Conservation (phyloP, 2,113 vertebrate genomes). For the Vidua chalybeata region DNA sequence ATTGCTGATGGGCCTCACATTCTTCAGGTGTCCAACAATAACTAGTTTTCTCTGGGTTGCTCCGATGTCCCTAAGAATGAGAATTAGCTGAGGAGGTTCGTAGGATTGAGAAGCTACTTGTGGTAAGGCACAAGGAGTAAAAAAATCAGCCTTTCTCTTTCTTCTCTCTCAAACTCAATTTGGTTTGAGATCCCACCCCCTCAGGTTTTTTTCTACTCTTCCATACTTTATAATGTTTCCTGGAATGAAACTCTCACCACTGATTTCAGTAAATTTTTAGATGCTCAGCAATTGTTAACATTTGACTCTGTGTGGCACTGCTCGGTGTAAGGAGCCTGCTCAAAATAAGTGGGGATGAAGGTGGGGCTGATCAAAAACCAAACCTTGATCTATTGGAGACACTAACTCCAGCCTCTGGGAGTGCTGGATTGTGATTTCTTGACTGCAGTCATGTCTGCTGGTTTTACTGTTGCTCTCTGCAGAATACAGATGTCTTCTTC, state of each 20-base stretch:
- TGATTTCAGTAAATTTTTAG: neutral
- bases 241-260: neutral
- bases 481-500: neutral
- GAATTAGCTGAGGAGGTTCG: neutral
- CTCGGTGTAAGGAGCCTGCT: neutral
- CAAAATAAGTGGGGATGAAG: neutral
- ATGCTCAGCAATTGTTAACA: neutral
- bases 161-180: neutral
- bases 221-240: neutral
- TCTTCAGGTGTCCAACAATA: neutral
- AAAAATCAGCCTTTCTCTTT: neutral
- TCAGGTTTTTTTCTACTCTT: neutral
- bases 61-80: neutral
- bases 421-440: neutral
- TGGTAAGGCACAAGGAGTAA: neutral
- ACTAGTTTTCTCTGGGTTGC: neutral
- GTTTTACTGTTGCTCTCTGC: neutral
- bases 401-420: neutral
- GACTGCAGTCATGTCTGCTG: neutral
- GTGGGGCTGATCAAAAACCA: neutral
- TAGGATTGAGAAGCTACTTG: neutral
- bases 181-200: neutral
- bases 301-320: neutral
- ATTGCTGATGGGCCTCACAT: neutral
- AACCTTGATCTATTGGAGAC: neutral